These are phyloP conservation scores for Sphaerophoria taeniata DNA, from an alignment of 2,888 invertebrate genomes.

Conservation along the genomic window DNA sequence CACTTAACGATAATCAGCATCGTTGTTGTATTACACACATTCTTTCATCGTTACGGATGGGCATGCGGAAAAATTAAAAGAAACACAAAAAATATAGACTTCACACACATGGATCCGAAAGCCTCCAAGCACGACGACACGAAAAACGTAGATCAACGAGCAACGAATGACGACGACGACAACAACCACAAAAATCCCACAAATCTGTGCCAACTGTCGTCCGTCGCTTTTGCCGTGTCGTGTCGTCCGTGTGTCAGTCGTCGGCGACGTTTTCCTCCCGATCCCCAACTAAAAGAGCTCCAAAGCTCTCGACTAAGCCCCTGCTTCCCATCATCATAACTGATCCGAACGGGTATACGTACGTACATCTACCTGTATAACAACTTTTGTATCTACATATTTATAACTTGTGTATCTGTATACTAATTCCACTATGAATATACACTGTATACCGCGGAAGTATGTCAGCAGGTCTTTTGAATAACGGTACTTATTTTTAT, in stretches of 20 bases:
- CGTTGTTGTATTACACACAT: slow-evolving; percentile 44
- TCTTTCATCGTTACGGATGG: slow-evolving; percentile 72
- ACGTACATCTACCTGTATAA: slow-evolving; percentile 16
- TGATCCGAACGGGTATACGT: slow-evolving; percentile 64
- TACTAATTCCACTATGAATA: slow-evolving; percentile 36
- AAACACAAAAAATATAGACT: slow-evolving; percentile 6
- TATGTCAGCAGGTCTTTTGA: slow-evolving; percentile 83
- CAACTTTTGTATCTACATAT: slow-evolving; percentile 46
- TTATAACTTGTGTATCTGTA: slow-evolving; percentile 33
- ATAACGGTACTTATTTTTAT: slow-evolving; percentile 81
- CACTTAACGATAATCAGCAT: slow-evolving; percentile 18
- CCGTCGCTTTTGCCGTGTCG: no score
- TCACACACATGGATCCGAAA: slow-evolving; percentile 28
- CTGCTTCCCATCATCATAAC: slow-evolving; percentile 61
- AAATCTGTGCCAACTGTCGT: slow-evolving; percentile 72
- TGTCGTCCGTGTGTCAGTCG: slow-evolving; percentile 1
- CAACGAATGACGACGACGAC: slow-evolving; percentile 31
- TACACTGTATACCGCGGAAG: slow-evolving; percentile 81
- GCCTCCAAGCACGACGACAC: slow-evolving; percentile 41
- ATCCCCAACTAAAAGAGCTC: background rate
- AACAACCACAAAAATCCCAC: slow-evolving; percentile 73
- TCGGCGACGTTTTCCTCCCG: slow-evolving; percentile 26
- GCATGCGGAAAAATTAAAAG: slow-evolving; percentile 65
- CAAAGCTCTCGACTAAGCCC: slow-evolving; percentile 17
- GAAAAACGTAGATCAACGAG: no score